phyloP scores from a whole-genome alignment of 2,888 invertebrate species.

The Ochropleura leucogaster region DNA sequence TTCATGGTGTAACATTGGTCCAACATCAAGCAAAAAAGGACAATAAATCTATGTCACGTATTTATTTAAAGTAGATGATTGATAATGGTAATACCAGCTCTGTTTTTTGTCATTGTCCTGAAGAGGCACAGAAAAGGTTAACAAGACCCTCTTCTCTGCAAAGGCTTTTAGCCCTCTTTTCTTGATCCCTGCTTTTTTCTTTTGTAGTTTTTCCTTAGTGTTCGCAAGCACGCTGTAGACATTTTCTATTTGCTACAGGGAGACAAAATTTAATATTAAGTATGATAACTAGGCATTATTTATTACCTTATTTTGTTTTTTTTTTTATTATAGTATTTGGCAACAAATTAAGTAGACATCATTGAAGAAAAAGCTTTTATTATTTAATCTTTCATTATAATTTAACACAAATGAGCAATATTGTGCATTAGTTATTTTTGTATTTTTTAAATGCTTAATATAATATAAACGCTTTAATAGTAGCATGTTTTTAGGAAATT shows the following conservation, averaged over 20 bases:
- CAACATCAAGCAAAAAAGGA: slow-evolving; percentile 28
- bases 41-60: slow-evolving; percentile 15
- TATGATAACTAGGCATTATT: no score
- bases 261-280: neutral
- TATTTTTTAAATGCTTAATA: no score
- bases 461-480: no score
- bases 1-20: neutral
- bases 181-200: neutral
- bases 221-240: neutral
- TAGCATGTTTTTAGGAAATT: no score
- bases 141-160: neutral
- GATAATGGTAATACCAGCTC: neutral
- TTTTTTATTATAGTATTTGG: no score
- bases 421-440: no score
- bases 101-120: neutral
- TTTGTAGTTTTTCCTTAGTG: neutral
- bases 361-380: no score
- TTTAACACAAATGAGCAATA: no score
- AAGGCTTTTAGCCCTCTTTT: neutral
- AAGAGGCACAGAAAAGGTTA: neutral
- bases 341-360: no score
- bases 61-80: slow-evolving; percentile 16
- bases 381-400: no score
- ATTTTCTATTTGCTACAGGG: neutral
- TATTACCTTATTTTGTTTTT: no score